Evolutionary conservation across 1,140 invertebrate species (phyloP), one percentile per base, ranked within the genome.

Genomic region (Drosophila sturtevanti): DNA sequence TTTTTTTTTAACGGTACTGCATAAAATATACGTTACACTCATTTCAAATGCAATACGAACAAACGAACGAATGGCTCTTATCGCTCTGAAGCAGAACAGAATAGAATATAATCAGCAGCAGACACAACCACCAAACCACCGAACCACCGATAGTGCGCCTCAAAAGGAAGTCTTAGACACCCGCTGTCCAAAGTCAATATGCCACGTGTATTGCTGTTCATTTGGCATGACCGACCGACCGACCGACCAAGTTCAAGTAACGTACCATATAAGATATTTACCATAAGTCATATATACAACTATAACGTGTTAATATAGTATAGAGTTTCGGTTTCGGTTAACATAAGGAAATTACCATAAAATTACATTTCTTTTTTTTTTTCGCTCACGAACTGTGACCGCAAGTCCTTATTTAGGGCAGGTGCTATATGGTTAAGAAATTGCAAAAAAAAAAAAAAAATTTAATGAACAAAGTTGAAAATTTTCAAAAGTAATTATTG

Each of bases 1-100:
- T 5, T 1, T 14, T 12, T 41, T 35, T 1, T 38, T n/a, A n/a
- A 38, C 0, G 55, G 31, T 61, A 61, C 70, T 80, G 84, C 66
- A 89, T 89, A 89, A 89, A 89, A 89, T 84, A 89, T 89, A 89
- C 84, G 84, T 89, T 89, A 89, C 77, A 78, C 77, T 89, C 77
- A 89, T 89, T 89, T 89, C 44, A 38, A 89, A 89, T 89, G 84
- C 84, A 84, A 7, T 44, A 44, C 6, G 7, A 44, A 72, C 35
- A n/a, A n/a, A n/a, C n/a, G n/a, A n/a, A n/a, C n/a, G n/a, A n/a
- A n/a, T n/a, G 66, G 67, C 37, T 65, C 84, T 89, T 89, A 89
- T 89, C 84, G 72, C 64, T 31, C 44, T 62, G 66, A 61, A 64
- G 66, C 81, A 71, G 66, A 68, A 71, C 78, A 9, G 14, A 48